Evolutionary conservation across 2,888 invertebrate genomes (phyloP).

Genomic region (Drosophila antonietae): DNA sequence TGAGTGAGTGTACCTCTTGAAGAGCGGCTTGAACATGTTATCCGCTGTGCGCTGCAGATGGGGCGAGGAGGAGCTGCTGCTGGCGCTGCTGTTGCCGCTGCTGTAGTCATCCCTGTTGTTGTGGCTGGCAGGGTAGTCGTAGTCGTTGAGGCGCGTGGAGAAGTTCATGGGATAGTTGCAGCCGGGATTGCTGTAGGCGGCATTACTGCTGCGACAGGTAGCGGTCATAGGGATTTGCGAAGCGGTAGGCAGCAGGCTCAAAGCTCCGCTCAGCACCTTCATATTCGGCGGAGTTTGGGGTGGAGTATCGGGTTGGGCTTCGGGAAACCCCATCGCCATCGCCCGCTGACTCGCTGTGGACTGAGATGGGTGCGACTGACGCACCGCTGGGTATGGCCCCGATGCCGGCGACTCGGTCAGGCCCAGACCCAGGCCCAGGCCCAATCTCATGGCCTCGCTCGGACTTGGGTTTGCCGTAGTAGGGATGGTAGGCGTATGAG

Average conservation of each 20-base stretch:
- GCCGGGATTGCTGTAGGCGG: conserved; percentile 31
- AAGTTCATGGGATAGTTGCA: conserved; percentile 68
- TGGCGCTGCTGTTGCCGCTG: conserved; percentile 64
- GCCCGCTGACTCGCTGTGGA: conserved; percentile 82
- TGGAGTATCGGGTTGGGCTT: conserved; percentile 94
- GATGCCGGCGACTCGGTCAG: conserved; percentile 12
- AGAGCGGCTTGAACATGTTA: conserved; percentile 93
- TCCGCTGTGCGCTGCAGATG: conserved; percentile 64
- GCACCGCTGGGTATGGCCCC: conserved; percentile 27
- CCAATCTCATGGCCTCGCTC: conserved; percentile 64
- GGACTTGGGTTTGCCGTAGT: conserved; percentile 80
- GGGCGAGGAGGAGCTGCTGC: conserved; percentile 76
- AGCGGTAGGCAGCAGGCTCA: conserved; percentile 89
- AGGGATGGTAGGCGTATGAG: conserved; percentile 82
- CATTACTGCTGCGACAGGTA: conserved; percentile 85
- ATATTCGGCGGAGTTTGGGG: conserved; percentile 97
- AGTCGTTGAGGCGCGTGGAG: conserved; percentile 76
- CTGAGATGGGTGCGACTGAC: conserved; percentile 69
- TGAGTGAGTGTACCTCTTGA: conserved; percentile 89
- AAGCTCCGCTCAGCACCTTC: conserved; percentile 93
- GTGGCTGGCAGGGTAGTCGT: conserved; percentile 76
- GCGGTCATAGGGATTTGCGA: conserved; percentile 86
- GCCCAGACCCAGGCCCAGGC: conserved; percentile 35
- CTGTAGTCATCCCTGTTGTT: conserved; percentile 70
- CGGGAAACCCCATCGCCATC: conserved; percentile 92